Base-by-base conservation (phyloP, 2,113 vertebrate species). In the Mustelus asterias region DNA sequence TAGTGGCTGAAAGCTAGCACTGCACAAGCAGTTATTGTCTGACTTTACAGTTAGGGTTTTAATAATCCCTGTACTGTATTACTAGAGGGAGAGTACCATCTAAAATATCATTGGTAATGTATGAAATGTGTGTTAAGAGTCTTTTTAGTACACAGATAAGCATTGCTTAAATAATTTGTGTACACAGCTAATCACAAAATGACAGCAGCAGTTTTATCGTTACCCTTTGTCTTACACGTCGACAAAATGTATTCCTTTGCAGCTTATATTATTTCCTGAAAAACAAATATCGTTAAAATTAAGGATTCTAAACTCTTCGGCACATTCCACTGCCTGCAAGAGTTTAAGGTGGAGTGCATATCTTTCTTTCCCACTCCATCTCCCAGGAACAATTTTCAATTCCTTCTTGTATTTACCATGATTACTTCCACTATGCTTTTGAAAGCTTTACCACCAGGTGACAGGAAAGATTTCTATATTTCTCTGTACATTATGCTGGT, bases 1-100 rank as follows among this genome's bases (percentile, higher is more conserved):
- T 99, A 97, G 98, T 97, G 98, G 98, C 96, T 1, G 96, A 96
- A 63, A 72, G 89, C 3, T 11, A 60, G 85, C 96, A 96, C 95
- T 96, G 58, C 97, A 97, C 9, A 0, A 72, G 22, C 16, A 65
- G 26, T 29, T 29, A 88, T 48, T 26, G 1, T 48, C 24, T 54
- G 44, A 88, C 44, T 88, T 10, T 48, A 88, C 20, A 90, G 14
- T 26, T 60, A 60, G 54, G 11, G 63, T 90, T 63, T 90, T 58
- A 10, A 63, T 16, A 33, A 60, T 54, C 85, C 2, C 6, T 76
- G 11, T 83, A n/a, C 48, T 90, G 54, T 83, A 2, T 26, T 29
- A 94, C 22, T 67, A 14, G 24, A 22, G 67, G 11, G 7, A 26
- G 65, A 69, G 65, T 44, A 94, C 20, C 24, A 44, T 0, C 22